phyloP scores from a whole-genome alignment of 2,113 vertebrate genomes.

The Apeltes quadracus region DNA sequence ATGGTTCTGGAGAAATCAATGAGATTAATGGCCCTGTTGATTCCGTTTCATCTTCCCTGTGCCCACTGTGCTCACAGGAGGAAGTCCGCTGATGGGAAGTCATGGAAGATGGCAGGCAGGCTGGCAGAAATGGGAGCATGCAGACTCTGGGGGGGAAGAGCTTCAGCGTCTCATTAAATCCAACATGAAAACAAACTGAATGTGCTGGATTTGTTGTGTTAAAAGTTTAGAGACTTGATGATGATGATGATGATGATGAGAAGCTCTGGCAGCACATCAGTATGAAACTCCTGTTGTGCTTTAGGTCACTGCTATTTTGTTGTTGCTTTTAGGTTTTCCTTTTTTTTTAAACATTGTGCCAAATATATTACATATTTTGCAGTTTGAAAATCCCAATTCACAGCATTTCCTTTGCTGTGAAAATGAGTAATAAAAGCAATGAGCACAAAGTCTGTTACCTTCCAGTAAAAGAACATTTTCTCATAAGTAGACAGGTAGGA shows the following conservation, averaged over 20 bases:
- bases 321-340: neutral
- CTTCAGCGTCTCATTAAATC: slow-evolving; percentile 19
- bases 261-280: neutral
- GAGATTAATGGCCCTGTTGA: slow-evolving; percentile 23
- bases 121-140: slow-evolving; percentile 27
- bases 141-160: neutral
- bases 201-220: neutral
- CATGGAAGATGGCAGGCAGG: slow-evolving; percentile 18
- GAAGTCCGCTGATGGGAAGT: slow-evolving; percentile 28
- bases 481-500: too few relatives aligned
- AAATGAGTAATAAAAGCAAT: neutral
- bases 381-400: neutral
- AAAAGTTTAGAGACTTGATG: neutral
- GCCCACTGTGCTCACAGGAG: slow-evolving; percentile 25
- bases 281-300: neutral
- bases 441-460: neutral
- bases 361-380: neutral
- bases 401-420: neutral
- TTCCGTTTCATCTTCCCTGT: slow-evolving; percentile 23
- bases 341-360: neutral
- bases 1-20: slow-evolving; percentile 36
- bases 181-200: slow-evolving; percentile 3
- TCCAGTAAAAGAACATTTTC: neutral
- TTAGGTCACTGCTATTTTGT: neutral
- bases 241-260: neutral